These are phyloP conservation scores for Spinibarbus caldwelli DNA, from an alignment of 2,797 vertebrate genomes.

Conservation along the genomic window DNA sequence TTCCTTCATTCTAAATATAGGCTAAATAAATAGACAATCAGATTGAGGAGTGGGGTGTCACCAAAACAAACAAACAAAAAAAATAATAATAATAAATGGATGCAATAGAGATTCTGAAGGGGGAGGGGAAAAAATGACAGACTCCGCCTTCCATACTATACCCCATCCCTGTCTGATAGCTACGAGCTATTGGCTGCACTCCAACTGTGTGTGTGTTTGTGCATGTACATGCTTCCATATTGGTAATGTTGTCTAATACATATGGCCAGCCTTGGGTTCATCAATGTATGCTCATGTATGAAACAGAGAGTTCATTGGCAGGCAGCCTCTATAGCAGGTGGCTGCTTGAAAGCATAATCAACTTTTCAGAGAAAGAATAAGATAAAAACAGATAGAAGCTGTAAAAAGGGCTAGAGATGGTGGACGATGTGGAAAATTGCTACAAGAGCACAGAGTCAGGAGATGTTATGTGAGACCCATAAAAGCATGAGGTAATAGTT, in stretches of 20 bases:
- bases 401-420: background rate
- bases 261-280: slow-evolving; percentile 17
- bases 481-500: slow-evolving; percentile 38
- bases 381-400: slow-evolving; percentile 21
- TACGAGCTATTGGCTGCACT: background rate
- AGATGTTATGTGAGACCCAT: slow-evolving; percentile 13
- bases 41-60: background rate
- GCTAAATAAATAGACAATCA: background rate
- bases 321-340: background rate
- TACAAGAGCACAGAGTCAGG: background rate
- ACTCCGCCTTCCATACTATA: background rate
- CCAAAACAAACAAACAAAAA: background rate
- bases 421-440: slow-evolving; percentile 24
- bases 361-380: slow-evolving; percentile 15
- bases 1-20: no score
- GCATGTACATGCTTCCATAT: slow-evolving; percentile 12
- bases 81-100: background rate
- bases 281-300: slow-evolving; percentile 31
- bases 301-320: slow-evolving; percentile 36
- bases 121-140: background rate
- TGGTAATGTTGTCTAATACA: slow-evolving; percentile 22
- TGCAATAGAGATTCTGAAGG: background rate
- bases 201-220: slow-evolving; percentile 1
- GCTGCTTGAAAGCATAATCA: slow-evolving; percentile 29
- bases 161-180: background rate